Base-by-base conservation (phyloP, 2,113 vertebrate species). In the Thinocorus orbignyianus region DNA sequence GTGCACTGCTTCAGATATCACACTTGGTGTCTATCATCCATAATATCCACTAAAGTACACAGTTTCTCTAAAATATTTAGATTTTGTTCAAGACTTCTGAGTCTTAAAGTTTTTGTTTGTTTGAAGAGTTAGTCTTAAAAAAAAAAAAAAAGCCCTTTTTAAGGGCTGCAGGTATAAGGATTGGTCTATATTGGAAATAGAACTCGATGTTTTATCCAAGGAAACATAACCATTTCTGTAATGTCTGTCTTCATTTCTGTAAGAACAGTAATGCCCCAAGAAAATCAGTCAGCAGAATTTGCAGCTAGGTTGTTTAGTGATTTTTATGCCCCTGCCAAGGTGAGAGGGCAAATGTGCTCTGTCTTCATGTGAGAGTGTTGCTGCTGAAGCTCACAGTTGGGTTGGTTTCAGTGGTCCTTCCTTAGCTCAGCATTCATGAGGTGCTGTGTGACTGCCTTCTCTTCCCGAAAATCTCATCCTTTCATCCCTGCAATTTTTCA, bases 401-500 rank as follows among this genome's bases (percentile, higher is more conserved):
- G 57, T 70, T 46, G 28, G 13, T 57, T 82, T 62, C 35, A 22
- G 58, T 1, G 5, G 7, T n/a, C 58, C 58, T 74, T 57, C 68
- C 41, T 58, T 57, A 62, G 69, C 55, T 83, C 80, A 25, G 23
- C 0, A 0, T 62, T 72, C 22, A 0, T 5, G 3, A 90, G 17
- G 52, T 65, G 52, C 62, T 57, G 49, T 2, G 22, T 89, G 77
- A 54, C 65, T 82, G 60, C 84, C 49, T 41, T 52, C 66, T 81
- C 28, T 49, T 72, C 77, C 77, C 1, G 7, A 84, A 95, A 91
- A 86, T 48, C 61, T 61, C 48, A 60, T 81, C 1, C 0, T 86
- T 92, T 93, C 60, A 62, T 93, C 86, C 70, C 88, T 93, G 72
- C 71, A 52, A 90, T 88, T 92, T 95, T 88, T 93, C 48, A 33